phyloP scores from a whole-genome alignment of 2,888 invertebrate genomes.

The Synanthedon andrenaeformis region DNA sequence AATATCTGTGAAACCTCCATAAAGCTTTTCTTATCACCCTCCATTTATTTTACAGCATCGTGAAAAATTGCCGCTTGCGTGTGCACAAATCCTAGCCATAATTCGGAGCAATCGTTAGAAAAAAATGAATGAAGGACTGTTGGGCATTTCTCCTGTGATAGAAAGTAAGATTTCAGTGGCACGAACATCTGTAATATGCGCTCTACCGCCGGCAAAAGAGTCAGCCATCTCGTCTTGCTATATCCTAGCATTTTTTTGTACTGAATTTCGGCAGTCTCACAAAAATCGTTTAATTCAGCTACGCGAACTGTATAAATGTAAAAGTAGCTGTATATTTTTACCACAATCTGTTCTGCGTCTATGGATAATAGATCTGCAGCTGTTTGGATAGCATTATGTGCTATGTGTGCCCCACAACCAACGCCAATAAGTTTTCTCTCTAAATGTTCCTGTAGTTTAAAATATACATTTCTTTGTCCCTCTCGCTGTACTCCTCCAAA shows the following conservation, averaged over 20 bases:
- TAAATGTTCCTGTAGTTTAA: slow-evolving; percentile 11
- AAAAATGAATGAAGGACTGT: slow-evolving; percentile 17
- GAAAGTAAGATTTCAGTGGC: slow-evolving; percentile 22
- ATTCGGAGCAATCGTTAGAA: slow-evolving; percentile 18
- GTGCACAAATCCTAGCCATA: slow-evolving; percentile 16
- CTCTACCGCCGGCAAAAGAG: slow-evolving; percentile 5
- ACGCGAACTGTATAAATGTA: slow-evolving; percentile 15
- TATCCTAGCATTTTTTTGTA: slow-evolving; percentile 2
- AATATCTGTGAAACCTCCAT: slow-evolving; percentile 16
- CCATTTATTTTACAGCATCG: slow-evolving; percentile 13
- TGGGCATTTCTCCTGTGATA: slow-evolving; percentile 21
- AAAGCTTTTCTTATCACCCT: slow-evolving; percentile 12
- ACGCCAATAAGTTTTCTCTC: slow-evolving; percentile 10
- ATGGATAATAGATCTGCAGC: slow-evolving; percentile 15
- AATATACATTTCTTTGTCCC: slow-evolving; percentile 12
- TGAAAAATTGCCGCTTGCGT: slow-evolving; percentile 14
- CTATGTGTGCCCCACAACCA: slow-evolving; percentile 17
- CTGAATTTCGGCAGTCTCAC: slow-evolving; percentile 9
- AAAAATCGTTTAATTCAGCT: slow-evolving; percentile 15
- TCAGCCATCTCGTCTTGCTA: slow-evolving; percentile 5
- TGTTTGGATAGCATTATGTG: slow-evolving; percentile 16
- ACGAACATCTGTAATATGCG: slow-evolving; percentile 23
- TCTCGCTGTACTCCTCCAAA: slow-evolving; percentile 13
- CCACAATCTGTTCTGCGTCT: slow-evolving; percentile 14
- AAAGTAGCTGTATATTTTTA: slow-evolving; percentile 15